phyloP scores from a whole-genome alignment of 2,113 vertebrate species.

The Stigmatopora argus region DNA sequence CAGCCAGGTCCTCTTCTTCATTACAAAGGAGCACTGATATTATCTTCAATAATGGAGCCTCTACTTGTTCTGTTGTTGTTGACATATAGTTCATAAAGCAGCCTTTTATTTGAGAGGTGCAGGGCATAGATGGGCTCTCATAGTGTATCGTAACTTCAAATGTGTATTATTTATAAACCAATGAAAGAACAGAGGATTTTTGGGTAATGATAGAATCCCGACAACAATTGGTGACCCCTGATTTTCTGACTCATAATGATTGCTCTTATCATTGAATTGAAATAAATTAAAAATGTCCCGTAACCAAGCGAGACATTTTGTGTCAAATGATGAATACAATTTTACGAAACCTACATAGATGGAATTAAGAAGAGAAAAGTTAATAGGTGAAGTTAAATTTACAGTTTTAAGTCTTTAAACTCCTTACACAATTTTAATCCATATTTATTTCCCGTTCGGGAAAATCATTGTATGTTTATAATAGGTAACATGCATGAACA shows the following conservation, averaged over 20 bases:
- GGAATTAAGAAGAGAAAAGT: too few species aligned
- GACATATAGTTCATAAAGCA: slow-evolving; percentile 51
- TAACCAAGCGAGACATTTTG: too few species aligned
- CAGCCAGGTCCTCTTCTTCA: slow-evolving; percentile 50
- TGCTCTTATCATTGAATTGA: background rate
- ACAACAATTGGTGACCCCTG: background rate
- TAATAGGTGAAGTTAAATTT: too few species aligned
- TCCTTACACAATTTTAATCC: too few species aligned
- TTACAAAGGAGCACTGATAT: slow-evolving; percentile 58
- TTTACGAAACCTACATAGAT: too few species aligned
- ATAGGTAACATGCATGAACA: background rate
- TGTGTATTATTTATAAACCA: slow-evolving; percentile 14
- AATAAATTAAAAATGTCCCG: background rate
- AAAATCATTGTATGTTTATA: background rate
- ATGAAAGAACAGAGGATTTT: background rate
- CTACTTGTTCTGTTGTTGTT: slow-evolving; percentile 53
- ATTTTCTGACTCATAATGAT: background rate
- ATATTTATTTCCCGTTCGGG: too few species aligned
- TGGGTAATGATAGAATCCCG: background rate
- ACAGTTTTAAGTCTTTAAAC: too few species aligned
- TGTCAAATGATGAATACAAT: too few species aligned
- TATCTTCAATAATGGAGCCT: slow-evolving; percentile 66
- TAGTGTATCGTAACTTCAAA: slow-evolving; percentile 33
- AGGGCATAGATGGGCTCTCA: slow-evolving; percentile 40
- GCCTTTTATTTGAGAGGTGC: slow-evolving; percentile 53